Evolutionary conservation across 2,113 vertebrate species (phyloP).

Genomic region (Pedetes capensis): DNA sequence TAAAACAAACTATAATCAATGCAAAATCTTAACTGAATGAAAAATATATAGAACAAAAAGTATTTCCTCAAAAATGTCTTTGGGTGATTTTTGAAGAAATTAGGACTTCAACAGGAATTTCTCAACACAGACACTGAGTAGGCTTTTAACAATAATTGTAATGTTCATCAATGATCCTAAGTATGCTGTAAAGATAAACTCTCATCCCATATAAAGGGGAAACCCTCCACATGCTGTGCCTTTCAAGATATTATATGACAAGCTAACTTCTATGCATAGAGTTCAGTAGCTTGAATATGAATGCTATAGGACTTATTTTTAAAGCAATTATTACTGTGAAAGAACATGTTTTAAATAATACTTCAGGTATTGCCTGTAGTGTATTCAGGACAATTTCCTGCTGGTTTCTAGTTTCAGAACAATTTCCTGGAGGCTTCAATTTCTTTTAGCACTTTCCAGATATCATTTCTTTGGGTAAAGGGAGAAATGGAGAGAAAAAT

Average conservation of each 20-base stretch:
- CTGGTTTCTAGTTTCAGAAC: slow-evolving; percentile 81
- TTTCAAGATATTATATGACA: not conserved
- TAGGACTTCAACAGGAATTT: slow-evolving; percentile 55
- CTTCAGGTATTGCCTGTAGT: slow-evolving; percentile 52
- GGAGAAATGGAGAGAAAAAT: slow-evolving; percentile 70
- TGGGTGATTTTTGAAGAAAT: slow-evolving; percentile 10
- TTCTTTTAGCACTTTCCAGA: slow-evolving; percentile 71
- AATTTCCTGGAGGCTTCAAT: slow-evolving; percentile 80
- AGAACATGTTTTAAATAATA: slow-evolving; percentile 66
- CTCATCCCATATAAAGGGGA: not conserved
- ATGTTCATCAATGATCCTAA: slow-evolving; percentile 34
- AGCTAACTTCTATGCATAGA: slow-evolving; percentile 17
- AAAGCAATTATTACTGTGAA: slow-evolving; percentile 51
- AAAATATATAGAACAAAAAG: slow-evolving; percentile 28
- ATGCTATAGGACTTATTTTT: slow-evolving; percentile 26
- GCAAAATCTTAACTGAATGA: not conserved
- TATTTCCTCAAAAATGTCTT: slow-evolving; percentile 26
- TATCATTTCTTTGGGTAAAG: slow-evolving; percentile 52
- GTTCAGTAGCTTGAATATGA: slow-evolving; percentile 21
- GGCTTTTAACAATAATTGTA: not conserved
- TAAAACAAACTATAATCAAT: not conserved
- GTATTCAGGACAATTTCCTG: slow-evolving; percentile 82
- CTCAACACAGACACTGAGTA: not conserved
- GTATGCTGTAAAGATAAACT: not conserved
- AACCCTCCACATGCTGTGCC: slow-evolving; percentile 5